Evolutionary conservation across 2,113 vertebrate genomes (phyloP).

Genomic region (Crotalus helleri): DNA sequence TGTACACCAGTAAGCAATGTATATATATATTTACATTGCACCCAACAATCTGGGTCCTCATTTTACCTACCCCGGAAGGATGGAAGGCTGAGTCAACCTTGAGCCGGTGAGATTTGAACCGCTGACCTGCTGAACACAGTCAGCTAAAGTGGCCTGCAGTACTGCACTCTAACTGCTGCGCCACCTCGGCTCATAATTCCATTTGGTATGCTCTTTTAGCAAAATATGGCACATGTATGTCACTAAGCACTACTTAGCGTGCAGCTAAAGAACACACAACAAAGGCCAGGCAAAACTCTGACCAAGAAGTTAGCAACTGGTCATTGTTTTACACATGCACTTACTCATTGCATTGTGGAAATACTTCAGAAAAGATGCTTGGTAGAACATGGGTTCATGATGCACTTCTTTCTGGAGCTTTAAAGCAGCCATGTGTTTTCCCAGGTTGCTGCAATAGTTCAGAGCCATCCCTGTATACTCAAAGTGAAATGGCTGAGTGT

Average conservation of each 20-base stretch:
- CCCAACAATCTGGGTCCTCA: too few relatives aligned
- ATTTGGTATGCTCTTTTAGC: conserved; percentile 24
- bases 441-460: neutral
- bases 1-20: too few relatives aligned
- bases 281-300: neutral
- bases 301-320: neutral
- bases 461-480: neutral
- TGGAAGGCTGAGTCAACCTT: too few relatives aligned
- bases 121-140: too few relatives aligned
- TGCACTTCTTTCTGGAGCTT: neutral
- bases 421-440: neutral
- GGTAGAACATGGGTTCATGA: neutral
- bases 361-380: neutral
- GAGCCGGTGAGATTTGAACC: too few relatives aligned
- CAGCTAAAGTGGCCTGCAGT: too few relatives aligned
- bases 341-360: neutral
- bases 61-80: too few relatives aligned
- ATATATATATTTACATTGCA: too few relatives aligned
- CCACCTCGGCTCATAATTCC: neutral
- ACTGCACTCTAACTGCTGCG: too few relatives aligned
- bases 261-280: neutral
- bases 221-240: conserved; percentile 37
- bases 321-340: neutral
- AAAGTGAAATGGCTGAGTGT: neutral
- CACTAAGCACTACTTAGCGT: conserved; percentile 37